Evolutionary conservation across 2,888 invertebrate genomes (phyloP).

Genomic region (Diogma glabrata): DNA sequence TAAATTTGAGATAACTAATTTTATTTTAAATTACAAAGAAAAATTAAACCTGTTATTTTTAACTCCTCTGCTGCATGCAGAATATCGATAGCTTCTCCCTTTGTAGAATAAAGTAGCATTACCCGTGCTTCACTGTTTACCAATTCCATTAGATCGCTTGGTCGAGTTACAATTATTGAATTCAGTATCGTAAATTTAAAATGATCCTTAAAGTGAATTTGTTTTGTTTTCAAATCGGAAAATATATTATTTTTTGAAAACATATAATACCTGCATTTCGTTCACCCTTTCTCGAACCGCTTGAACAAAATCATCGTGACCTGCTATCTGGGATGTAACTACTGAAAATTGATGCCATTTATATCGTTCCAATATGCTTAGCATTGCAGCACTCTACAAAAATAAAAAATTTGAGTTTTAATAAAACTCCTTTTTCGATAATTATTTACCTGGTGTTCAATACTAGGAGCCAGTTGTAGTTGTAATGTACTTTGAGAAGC

Average conservation of each 20-base stretch:
- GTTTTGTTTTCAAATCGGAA: background rate
- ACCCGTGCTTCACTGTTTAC: slow-evolving; percentile 86
- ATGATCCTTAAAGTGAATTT: slow-evolving; percentile 35
- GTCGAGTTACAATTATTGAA: slow-evolving; percentile 69
- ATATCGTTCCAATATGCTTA: slow-evolving; percentile 87
- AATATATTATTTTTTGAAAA: background rate
- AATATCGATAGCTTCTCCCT: slow-evolving; percentile 76
- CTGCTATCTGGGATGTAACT: slow-evolving; percentile 86
- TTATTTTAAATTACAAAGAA: background rate
- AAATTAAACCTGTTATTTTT: slow-evolving; percentile 30
- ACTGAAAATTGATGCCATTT: slow-evolving; percentile 95
- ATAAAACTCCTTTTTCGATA: background rate
- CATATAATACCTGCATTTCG: slow-evolving; percentile 55
- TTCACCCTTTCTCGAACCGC: slow-evolving; percentile 80
- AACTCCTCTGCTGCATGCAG: slow-evolving; percentile 41
- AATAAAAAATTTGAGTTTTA: background rate
- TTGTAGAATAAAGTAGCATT: slow-evolving; percentile 82
- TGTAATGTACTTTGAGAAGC: slow-evolving; percentile 82
- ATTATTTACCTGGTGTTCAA: slow-evolving; percentile 66
- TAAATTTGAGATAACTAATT: no score
- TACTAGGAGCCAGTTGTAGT: slow-evolving; percentile 88
- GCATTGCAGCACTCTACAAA: slow-evolving; percentile 78
- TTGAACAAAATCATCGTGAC: slow-evolving; percentile 91
- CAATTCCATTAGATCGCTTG: slow-evolving; percentile 65
- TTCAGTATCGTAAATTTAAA: slow-evolving; percentile 77